phyloP scores from a whole-genome alignment of 2,113 vertebrate species.

The Gasterosteus aculeatus region DNA sequence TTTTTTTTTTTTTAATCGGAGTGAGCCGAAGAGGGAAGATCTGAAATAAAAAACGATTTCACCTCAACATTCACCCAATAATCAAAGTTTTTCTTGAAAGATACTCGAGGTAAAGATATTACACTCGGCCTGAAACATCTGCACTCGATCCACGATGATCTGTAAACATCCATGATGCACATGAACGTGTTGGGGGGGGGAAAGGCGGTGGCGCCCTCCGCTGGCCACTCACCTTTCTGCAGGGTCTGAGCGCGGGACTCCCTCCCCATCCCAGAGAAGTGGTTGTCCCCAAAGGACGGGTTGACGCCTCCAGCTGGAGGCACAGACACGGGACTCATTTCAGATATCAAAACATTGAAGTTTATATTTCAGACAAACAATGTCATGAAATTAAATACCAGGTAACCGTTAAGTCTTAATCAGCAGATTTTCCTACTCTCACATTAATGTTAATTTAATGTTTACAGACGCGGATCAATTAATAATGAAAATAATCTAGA shows the following conservation, averaged over 20 bases:
- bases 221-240: slow-evolving; percentile 87
- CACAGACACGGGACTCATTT: neutral
- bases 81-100: no score
- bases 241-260: slow-evolving; percentile 93
- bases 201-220: slow-evolving; percentile 18
- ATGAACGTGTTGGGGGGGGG: no score
- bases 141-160: no score
- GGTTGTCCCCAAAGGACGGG: slow-evolving; percentile 86
- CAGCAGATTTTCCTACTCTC: neutral
- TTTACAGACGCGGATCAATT: neutral
- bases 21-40: no score
- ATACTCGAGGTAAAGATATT: no score
- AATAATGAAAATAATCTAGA: neutral
- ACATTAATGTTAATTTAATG: neutral
- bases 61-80: no score
- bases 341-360: neutral
- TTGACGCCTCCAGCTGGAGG: slow-evolving; percentile 81
- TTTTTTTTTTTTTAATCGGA: no score
- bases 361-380: neutral
- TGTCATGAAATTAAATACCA: neutral
- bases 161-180: no score
- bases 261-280: slow-evolving; percentile 86
- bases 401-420: neutral
- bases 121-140: no score
- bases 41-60: no score